Conservation (phyloP, 2,888 invertebrate species). For the Teleogryllus oceanicus region DNA sequence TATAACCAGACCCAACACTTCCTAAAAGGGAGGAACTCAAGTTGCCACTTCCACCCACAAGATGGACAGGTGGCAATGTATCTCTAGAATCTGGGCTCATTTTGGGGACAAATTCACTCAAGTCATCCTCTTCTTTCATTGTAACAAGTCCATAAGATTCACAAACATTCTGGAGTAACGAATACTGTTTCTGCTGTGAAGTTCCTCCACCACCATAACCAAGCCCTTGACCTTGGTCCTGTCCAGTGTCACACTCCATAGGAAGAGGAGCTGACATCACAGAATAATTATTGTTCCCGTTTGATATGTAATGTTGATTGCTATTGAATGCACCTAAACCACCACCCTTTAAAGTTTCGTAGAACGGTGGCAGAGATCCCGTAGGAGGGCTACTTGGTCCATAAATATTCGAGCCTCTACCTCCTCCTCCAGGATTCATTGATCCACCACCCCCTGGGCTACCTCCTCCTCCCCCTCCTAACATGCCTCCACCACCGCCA, state of each 20-base stretch:
- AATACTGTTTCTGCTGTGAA: constrained; percentile 61
- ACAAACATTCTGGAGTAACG: constrained; percentile 69
- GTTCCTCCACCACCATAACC: constrained; percentile 30
- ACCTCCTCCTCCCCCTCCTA: constrained; percentile 32
- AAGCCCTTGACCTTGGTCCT: constrained; percentile 50
- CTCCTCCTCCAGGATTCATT: constrained; percentile 65
- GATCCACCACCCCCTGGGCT: constrained; percentile 44
- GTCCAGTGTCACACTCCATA: constrained; percentile 74
- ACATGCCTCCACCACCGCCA: constrained; percentile 51
- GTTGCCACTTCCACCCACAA: constrained; percentile 29
- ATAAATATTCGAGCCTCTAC: constrained; percentile 57
- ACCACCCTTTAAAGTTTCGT: constrained; percentile 79
- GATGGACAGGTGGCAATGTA: constrained; percentile 34
- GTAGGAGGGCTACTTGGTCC: constrained; percentile 85
- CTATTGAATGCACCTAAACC: constrained; percentile 56
- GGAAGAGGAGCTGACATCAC: constrained; percentile 66
- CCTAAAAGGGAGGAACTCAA: background rate
- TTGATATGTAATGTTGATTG: constrained; percentile 48
- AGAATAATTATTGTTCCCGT: constrained; percentile 58
- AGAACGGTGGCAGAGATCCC: constrained; percentile 83
- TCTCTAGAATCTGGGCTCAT: constrained; percentile 28
- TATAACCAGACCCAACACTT: constrained; percentile 1
- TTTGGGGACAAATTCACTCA: constrained; percentile 29
- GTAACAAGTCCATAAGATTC: constrained; percentile 73
- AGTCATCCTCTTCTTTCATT: constrained; percentile 65